phyloP scores from a whole-genome alignment of 2,113 vertebrate genomes.

The Bucco capensis region DNA sequence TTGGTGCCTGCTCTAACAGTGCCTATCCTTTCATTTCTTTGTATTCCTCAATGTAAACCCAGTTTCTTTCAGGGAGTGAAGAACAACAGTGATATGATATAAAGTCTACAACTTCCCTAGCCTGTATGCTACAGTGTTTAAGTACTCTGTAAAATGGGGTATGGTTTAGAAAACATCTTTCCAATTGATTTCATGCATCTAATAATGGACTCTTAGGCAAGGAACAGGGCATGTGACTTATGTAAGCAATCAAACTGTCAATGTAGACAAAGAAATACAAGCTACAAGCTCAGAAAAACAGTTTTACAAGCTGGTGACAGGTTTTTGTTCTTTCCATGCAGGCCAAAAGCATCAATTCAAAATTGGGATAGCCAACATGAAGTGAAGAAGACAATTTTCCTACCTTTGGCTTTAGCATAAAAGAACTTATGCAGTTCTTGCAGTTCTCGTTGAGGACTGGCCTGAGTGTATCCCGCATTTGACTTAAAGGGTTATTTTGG shows the following conservation, averaged over 20 bases:
- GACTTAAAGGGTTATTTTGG: background rate
- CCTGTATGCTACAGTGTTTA: background rate
- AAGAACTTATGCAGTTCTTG: background rate
- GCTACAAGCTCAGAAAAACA: background rate
- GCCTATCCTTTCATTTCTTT: background rate
- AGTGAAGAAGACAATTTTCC: background rate
- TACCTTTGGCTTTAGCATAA: background rate
- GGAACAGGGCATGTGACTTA: background rate
- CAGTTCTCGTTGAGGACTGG: background rate
- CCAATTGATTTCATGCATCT: background rate
- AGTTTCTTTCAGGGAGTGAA: background rate
- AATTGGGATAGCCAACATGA: background rate
- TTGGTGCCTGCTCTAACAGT: background rate
- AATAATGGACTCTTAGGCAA: background rate
- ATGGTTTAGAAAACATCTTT: background rate
- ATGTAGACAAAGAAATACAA: background rate
- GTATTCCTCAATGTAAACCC: background rate
- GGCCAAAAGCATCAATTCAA: background rate
- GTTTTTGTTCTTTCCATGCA: background rate
- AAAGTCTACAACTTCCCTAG: background rate
- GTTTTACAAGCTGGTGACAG: background rate
- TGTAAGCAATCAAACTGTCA: background rate
- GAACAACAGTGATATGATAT: background rate
- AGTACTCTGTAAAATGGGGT: background rate
- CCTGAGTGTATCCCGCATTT: background rate